Conservation (phyloP, 2,888 invertebrate genomes). For the Oegoconia quadripuncta region DNA sequence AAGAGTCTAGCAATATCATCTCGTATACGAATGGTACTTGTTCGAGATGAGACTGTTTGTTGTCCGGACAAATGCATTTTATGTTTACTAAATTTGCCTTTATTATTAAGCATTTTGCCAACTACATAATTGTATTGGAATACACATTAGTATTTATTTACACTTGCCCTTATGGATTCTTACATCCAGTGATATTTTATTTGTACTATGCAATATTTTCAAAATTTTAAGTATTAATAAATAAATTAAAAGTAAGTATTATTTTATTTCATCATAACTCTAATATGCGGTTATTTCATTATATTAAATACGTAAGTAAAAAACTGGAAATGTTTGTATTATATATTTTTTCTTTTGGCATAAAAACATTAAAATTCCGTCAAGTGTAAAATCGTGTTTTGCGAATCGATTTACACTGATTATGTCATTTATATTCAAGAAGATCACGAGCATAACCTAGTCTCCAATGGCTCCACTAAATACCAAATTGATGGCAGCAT, state of each 20-base stretch:
- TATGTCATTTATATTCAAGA: too few relatives aligned
- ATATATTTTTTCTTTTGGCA: too few relatives aligned
- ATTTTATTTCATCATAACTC: not conserved
- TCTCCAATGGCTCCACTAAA: constrained; percentile 80
- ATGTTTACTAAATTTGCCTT: too few relatives aligned
- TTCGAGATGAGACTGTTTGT: too few relatives aligned
- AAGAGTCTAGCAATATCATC: too few relatives aligned
- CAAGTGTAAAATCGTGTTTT: too few relatives aligned
- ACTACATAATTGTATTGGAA: constrained; percentile 1
- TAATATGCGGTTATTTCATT: not conserved
- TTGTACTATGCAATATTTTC: constrained; percentile 33
- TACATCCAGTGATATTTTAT: constrained; percentile 53
- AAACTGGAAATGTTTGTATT: not conserved
- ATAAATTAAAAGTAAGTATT: constrained; percentile 17
- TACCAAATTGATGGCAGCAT: constrained; percentile 93
- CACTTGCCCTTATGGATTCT: constrained; percentile 47
- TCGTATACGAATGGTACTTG: too few relatives aligned
- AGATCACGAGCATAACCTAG: too few relatives aligned
- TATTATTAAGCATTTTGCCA: too few relatives aligned
- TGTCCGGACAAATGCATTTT: too few relatives aligned
- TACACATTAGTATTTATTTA: constrained; percentile 24
- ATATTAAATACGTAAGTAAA: not conserved
- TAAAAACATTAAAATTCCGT: too few relatives aligned
- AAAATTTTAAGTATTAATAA: constrained; percentile 44
- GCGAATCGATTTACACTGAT: too few relatives aligned